Base-by-base conservation (phyloP, 2,888 invertebrate genomes). In the Notodonta dromedarius region DNA sequence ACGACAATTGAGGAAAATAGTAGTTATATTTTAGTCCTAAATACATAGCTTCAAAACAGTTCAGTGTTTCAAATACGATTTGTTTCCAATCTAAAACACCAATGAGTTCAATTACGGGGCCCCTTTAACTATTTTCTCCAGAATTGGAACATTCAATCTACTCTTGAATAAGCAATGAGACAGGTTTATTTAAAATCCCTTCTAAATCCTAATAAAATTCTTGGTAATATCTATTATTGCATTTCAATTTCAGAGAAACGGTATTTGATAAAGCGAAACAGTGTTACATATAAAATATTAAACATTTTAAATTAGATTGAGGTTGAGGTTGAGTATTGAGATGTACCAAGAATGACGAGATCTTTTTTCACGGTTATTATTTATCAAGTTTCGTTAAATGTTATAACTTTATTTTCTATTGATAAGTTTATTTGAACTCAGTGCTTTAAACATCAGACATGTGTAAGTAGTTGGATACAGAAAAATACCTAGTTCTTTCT, bases 241-340 rank as follows among this genome's bases (percentile, higher is more conserved):
- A 57, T 65, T 74, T 69, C 12, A 65, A 61, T 66, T 68, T 64
- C 56, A 56, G 54, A 32, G 57, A 24, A 63, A 58, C 55, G 61
- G 46, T 58, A 59, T 61, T 61, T 62, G 62, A 70, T 67, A 60
- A 66, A 62, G 16, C 32, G 54, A 54, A 54, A 53, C 32, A 35
- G 13, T 50, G 55, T 59, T 52, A 40, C 57, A 60, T 16, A 62
- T 71, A 57, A 65, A 66, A 74, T 70, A 63, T 70, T 61, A 61
- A 67, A 46, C 56, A 48, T 60, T 64, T 64, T 39, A 35, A 35
- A 35, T 35, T 35, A 5, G 35, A 6, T 35, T 35, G 35, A 35
- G 35, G 4, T 35, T 35, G 35, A 35, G 35, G 2, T 24, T 24
- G 24, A 24, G 35, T 35, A 35, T 35, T 6, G 6, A 35, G 35